Evolutionary conservation across 2,888 invertebrate genomes (phyloP).

Genomic region (Ormyrus labotus): DNA sequence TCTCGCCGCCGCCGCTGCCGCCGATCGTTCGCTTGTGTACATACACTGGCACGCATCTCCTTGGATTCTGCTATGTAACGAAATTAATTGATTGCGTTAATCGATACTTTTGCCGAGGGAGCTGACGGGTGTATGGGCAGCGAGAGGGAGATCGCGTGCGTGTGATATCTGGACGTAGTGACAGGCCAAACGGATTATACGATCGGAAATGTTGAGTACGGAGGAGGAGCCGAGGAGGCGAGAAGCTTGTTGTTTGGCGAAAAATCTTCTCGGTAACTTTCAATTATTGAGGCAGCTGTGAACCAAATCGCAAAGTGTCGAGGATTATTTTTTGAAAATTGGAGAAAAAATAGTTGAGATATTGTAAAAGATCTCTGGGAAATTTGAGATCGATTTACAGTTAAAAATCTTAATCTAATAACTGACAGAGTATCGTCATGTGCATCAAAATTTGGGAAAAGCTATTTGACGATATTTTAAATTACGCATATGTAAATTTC

Average conservation of each 20-base stretch:
- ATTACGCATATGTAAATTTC: too few species aligned
- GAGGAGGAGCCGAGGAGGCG: background rate
- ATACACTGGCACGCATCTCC: background rate
- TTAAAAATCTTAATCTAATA: too few species aligned
- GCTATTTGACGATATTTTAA: too few species aligned
- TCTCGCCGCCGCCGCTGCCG: conserved; percentile 15
- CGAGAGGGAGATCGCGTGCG: background rate
- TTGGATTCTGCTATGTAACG: conserved; percentile 45
- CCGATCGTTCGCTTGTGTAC: background rate
- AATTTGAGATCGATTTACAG: too few species aligned
- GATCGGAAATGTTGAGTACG: conserved; percentile 13
- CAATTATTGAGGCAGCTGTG: too few species aligned
- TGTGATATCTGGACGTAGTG: conserved; percentile 12
- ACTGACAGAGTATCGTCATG: too few species aligned
- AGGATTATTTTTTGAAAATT: too few species aligned
- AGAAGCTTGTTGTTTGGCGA: background rate
- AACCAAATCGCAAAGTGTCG: too few species aligned
- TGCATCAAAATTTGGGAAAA: too few species aligned
- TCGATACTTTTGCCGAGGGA: conserved; percentile 37
- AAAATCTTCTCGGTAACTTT: too few species aligned
- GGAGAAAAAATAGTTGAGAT: too few species aligned
- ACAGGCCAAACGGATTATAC: conserved; percentile 27
- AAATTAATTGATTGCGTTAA: conserved; percentile 49
- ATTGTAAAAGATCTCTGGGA: too few species aligned
- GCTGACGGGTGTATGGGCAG: background rate